Conservation (phyloP, 2,113 vertebrate genomes). For the Psittacara wagleri region DNA sequence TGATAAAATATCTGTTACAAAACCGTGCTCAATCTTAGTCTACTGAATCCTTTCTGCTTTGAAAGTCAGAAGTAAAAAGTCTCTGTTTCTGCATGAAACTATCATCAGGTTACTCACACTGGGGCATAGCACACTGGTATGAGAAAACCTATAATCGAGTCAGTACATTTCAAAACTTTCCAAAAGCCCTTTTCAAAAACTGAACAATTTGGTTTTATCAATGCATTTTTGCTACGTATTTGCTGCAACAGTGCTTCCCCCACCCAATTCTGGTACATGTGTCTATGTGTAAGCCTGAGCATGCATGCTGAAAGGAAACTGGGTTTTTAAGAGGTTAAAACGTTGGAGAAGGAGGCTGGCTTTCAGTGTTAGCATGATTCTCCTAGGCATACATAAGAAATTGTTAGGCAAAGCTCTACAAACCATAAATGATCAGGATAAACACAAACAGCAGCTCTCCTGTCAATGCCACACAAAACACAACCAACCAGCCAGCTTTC, state of each 20-base stretch:
- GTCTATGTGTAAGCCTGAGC: fast-evolving
- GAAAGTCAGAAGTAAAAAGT: not conserved
- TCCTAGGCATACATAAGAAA: not conserved
- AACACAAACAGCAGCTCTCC: not conserved
- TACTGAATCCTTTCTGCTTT: not conserved
- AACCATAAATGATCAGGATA: not conserved
- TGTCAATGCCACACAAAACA: not conserved
- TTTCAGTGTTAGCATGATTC: not conserved
- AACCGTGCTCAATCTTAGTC: not conserved
- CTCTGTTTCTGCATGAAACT: not conserved
- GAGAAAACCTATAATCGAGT: not conserved
- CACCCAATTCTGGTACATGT: not conserved
- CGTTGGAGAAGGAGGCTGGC: not conserved
- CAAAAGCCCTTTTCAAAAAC: not conserved
- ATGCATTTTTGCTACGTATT: not conserved
- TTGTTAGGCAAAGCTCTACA: not conserved
- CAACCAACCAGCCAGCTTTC: not conserved
- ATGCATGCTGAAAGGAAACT: not conserved
- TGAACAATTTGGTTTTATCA: not conserved
- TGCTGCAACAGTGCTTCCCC: not conserved
- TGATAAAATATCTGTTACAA: not conserved
- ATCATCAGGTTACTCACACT: not conserved
- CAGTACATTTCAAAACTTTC: not conserved
- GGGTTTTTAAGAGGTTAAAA: not conserved
- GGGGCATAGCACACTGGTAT: not conserved